These are phyloP conservation scores for Didymodactylos carnosus DNA, from an alignment of 2,888 invertebrate genomes.

Conservation along the genomic window DNA sequence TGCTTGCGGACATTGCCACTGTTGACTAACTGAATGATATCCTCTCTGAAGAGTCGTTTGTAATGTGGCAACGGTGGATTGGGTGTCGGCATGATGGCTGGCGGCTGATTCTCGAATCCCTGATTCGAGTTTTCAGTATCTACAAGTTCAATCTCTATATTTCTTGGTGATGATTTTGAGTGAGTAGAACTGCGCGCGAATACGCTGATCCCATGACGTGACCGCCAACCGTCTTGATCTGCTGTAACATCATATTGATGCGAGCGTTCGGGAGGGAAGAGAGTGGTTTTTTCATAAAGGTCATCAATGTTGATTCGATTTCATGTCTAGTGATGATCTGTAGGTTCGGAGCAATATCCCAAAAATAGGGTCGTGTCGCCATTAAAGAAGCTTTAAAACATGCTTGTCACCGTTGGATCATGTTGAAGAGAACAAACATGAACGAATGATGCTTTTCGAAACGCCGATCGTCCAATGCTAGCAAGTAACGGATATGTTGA, in stretches of 20 bases:
- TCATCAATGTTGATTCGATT: background rate
- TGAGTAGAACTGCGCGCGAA: background rate
- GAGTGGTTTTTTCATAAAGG: background rate
- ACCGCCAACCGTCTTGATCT: background rate
- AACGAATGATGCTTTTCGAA: background rate
- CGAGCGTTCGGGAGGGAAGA: background rate
- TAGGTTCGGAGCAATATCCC: background rate
- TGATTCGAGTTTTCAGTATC: background rate
- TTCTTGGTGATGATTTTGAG: background rate
- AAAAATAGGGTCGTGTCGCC: background rate
- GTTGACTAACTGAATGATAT: background rate
- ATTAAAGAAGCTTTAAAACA: background rate
- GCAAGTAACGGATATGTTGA: background rate
- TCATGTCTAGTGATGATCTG: background rate
- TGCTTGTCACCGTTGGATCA: background rate
- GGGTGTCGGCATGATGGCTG: background rate
- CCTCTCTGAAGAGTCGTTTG: background rate
- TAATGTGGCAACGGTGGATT: background rate
- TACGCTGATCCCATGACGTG: background rate
- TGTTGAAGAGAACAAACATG: background rate
- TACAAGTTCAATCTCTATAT: too few species aligned
- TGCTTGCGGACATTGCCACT: background rate
- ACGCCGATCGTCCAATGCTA: background rate
- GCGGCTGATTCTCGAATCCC: background rate
- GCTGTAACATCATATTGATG: background rate